Evolutionary conservation across 2,888 invertebrate species (phyloP).

Genomic region (Deroplatys truncata): DNA sequence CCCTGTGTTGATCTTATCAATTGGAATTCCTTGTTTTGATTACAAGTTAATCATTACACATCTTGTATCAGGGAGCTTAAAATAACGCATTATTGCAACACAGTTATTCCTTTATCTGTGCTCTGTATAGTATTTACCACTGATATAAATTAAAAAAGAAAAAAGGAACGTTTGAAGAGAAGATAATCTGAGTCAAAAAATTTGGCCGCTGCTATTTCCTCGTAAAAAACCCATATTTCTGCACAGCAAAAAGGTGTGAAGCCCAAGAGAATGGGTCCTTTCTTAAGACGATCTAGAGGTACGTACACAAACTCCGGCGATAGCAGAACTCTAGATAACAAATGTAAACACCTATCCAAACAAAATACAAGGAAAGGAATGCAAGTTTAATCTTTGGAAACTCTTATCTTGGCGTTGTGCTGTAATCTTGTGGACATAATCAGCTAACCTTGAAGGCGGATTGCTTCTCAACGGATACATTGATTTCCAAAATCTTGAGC

Average conservation of each 20-base stretch:
- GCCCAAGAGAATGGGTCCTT: background rate
- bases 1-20: no score
- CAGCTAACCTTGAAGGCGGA: background rate
- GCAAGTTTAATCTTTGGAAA: background rate
- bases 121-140: no score
- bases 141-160: no score
- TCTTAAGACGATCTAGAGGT: background rate
- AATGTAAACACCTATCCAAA: background rate
- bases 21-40: no score
- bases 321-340: background rate
- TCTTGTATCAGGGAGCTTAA: no score
- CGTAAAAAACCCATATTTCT: background rate
- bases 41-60: no score
- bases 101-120: no score
- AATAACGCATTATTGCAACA: no score
- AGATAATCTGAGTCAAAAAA: no score
- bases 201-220: no score
- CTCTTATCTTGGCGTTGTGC: background rate
- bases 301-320: background rate
- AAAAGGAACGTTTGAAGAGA: no score
- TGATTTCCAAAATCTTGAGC: background rate
- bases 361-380: background rate
- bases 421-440: background rate
- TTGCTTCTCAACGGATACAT: background rate
- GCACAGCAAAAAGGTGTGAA: background rate